Base-by-base conservation (phyloP, 2,888 invertebrate genomes). In the Antheraea assamensis region DNA sequence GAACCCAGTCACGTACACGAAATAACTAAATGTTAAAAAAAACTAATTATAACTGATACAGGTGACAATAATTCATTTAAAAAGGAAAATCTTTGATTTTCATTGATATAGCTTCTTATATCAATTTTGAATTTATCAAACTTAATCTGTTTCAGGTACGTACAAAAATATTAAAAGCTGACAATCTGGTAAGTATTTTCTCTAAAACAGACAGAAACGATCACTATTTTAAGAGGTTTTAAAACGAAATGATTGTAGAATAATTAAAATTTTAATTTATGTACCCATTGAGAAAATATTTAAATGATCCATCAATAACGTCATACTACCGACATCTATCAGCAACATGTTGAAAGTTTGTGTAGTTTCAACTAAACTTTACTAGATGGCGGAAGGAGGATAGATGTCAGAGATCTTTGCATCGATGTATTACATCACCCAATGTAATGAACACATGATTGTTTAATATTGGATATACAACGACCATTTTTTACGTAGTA, bases 131-230 rank as follows among this genome's bases (percentile, higher is more conserved):
- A 17, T 55, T 3, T 71, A 58, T 75, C 72, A 35, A 72, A 72
- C 49, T 75, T 58, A 77, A 55, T 78, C 78, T 79, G 75, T 90
- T 89, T 70, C 90, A 90, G 90, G 90, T 90, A 90, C 76, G 90
- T 88, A 80, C 78, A 75, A 78, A 77, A 75, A 72, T 27, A 70
- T 68, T 77, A 76, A 74, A 76, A 76, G 73, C 42, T 17, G 30
- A 15, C 17, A 64, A 64, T 64, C 27, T 30, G 75, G 85, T 86
- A 82, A 85, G 86, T 87, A 77, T 73, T 79, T 78, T 24, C 8
- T 58, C 24, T 24, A 10, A 2, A 24, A 13, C 3, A n/a, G 2
- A 24, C 13, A 58, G 52, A 52, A n/a, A 21, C 24, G n/a, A n/a
- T 24, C n/a, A n/a, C 8, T 24, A 24, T 58, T 24, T 24, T 24